Evolutionary conservation across 2,888 invertebrate genomes (phyloP).

Genomic region (Drosophila dives): DNA sequence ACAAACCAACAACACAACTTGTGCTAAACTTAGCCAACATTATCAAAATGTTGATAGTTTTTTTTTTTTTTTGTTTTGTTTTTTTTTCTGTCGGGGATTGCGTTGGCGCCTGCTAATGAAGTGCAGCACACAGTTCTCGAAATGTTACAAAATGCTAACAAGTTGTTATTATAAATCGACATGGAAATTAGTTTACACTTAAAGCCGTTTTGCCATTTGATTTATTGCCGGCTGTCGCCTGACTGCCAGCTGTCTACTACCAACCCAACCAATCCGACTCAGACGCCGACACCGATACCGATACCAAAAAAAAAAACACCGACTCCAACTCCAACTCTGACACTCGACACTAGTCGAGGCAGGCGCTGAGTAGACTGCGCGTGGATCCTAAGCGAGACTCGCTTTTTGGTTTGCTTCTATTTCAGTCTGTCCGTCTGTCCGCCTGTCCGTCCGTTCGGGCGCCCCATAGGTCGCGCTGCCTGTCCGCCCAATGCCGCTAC

Average conservation of each 20-base stretch:
- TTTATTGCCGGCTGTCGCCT: slow-evolving; percentile 81
- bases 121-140: slow-evolving; percentile 56
- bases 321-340: slow-evolving; percentile 42
- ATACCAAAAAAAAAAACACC: slow-evolving; percentile 17
- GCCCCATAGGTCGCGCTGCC: slow-evolving; percentile 60
- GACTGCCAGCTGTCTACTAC: slow-evolving; percentile 79
- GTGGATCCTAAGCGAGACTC: slow-evolving; percentile 69
- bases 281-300: slow-evolving; percentile 23
- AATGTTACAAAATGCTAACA: slow-evolving; percentile 76
- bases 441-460: slow-evolving; percentile 35
- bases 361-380: slow-evolving; percentile 55
- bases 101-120: slow-evolving; percentile 76
- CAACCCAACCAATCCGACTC: slow-evolving; percentile 42
- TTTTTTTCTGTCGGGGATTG: slow-evolving; percentile 27
- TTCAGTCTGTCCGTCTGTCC: slow-evolving; percentile 46
- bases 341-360: slow-evolving; percentile 52
- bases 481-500: slow-evolving; percentile 77
- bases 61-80: not conserved
- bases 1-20: slow-evolving; percentile 23
- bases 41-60: slow-evolving; percentile 53
- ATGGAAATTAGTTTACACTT: slow-evolving; percentile 84
- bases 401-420: slow-evolving; percentile 46
- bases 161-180: slow-evolving; percentile 83
- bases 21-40: slow-evolving; percentile 47
- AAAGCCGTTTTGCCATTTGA: slow-evolving; percentile 78